Conservation (phyloP, 1,140 invertebrate genomes). For the Saccostrea glomerata region DNA sequence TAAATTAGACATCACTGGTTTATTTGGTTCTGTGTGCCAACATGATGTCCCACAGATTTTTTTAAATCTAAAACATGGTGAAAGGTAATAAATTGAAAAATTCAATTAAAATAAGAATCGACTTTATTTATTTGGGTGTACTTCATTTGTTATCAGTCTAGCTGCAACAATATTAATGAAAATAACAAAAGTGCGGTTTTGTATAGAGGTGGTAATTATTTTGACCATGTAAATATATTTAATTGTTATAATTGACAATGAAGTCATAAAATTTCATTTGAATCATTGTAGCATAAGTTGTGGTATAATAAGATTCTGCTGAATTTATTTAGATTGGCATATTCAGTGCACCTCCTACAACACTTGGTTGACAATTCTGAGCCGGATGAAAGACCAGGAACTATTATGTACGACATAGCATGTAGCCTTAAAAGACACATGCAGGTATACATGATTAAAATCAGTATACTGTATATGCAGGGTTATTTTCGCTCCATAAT, state of each 20-base stretch:
- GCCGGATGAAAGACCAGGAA: not conserved
- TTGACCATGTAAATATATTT: no score
- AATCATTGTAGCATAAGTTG: not conserved
- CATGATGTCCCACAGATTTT: constrained; percentile 43
- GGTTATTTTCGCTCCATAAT: no score
- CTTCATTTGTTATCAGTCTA: no score
- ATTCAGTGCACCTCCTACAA: constrained; percentile 15
- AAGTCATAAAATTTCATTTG: not conserved
- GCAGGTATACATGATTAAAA: not conserved
- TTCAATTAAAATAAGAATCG: not conserved
- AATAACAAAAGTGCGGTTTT: not conserved
- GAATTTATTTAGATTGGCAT: constrained; percentile 10
- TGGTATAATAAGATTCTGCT: not conserved
- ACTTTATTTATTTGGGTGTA: not conserved
- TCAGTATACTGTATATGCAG: not conserved
- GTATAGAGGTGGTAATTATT: not conserved
- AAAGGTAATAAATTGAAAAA: constrained; percentile 20
- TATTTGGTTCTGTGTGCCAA: constrained; percentile 49
- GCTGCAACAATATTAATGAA: not conserved
- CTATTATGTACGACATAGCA: constrained; percentile 11
- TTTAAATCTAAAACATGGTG: constrained; percentile 39
- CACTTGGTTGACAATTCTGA: constrained; percentile 15
- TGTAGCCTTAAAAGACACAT: not conserved
- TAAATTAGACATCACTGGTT: constrained; percentile 47
- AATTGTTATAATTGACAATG: no score